Conservation (phyloP, 2,113 vertebrate genomes). For the Xenopus laevis region DNA sequence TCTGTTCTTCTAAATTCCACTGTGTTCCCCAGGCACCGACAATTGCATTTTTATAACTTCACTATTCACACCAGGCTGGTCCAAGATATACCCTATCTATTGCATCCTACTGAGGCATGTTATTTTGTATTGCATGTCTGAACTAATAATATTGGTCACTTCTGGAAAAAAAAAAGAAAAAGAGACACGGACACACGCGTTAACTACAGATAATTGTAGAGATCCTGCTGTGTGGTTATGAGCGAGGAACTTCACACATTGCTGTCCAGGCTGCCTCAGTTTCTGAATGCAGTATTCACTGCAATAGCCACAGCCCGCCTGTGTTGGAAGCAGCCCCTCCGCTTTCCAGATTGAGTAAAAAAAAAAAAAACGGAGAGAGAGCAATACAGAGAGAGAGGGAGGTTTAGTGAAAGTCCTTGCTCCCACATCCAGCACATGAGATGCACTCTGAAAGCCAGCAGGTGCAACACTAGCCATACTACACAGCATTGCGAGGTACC, state of each 20-base stretch:
- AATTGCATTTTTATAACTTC: constrained; percentile 57
- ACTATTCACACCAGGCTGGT: constrained; percentile 53
- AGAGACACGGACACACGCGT: constrained; percentile 4
- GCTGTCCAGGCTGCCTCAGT: constrained; percentile 46
- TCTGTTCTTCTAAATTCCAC: constrained; percentile 58
- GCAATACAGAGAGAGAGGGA: constrained; percentile 1
- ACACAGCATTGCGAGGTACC: constrained; percentile 29
- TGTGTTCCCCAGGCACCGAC: constrained; percentile 52
- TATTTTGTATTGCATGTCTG: constrained; percentile 43
- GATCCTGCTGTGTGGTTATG: constrained; percentile 37
- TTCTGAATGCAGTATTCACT: constrained; percentile 54
- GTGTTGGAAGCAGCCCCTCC: constrained; percentile 46
- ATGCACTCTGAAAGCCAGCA: constrained; percentile 48
- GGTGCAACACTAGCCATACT: constrained; percentile 50
- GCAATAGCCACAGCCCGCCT: constrained; percentile 53
- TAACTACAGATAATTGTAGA: constrained; percentile 31
- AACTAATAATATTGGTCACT: constrained; percentile 45
- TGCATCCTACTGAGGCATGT: constrained; percentile 53
- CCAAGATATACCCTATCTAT: constrained; percentile 52
- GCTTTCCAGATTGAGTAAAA: constrained; percentile 46
- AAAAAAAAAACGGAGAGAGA: constrained; percentile 22
- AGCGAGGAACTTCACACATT: constrained; percentile 53
- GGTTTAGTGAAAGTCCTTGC: constrained; percentile 45
- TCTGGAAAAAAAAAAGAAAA: constrained; percentile 24
- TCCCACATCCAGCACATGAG: constrained; percentile 39